Conservation (phyloP, 1,140 invertebrate genomes). For the Anastrepha obliqua region DNA sequence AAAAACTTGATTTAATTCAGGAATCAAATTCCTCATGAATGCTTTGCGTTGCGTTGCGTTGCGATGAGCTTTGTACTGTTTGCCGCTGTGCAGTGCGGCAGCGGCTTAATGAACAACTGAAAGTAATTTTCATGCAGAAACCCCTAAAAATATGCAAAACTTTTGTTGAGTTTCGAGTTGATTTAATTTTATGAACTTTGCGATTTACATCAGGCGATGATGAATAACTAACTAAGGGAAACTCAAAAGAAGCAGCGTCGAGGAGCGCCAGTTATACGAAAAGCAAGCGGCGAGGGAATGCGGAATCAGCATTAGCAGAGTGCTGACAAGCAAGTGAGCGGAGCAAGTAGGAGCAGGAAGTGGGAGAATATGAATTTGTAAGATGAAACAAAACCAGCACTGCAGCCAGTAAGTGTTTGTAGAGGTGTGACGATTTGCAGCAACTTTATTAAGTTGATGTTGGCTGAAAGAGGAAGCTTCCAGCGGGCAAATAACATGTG, state of each 20-base stretch:
- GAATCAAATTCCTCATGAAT: background rate
- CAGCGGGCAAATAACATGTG: background rate
- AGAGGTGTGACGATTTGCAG: background rate
- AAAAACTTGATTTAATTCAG: background rate
- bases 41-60: background rate
- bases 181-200: slow-evolving; percentile 53
- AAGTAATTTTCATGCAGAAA: slow-evolving; percentile 33
- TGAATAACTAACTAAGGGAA: slow-evolving; percentile 42
- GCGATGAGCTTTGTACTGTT: background rate
- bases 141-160: slow-evolving; percentile 50
- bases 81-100: background rate
- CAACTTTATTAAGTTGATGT: background rate
- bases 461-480: background rate
- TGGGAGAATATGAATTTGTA: background rate
- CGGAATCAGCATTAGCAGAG: background rate
- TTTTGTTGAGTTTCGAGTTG: slow-evolving; percentile 48
- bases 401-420: background rate
- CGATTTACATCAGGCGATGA: slow-evolving; percentile 38
- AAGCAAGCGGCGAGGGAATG: no score
- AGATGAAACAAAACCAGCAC: background rate
- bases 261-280: background rate
- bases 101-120: slow-evolving; percentile 47
- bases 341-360: background rate
- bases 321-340: background rate
- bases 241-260: background rate